phyloP scores from a whole-genome alignment of 2,888 invertebrate species.

The Ochropacha duplaris region DNA sequence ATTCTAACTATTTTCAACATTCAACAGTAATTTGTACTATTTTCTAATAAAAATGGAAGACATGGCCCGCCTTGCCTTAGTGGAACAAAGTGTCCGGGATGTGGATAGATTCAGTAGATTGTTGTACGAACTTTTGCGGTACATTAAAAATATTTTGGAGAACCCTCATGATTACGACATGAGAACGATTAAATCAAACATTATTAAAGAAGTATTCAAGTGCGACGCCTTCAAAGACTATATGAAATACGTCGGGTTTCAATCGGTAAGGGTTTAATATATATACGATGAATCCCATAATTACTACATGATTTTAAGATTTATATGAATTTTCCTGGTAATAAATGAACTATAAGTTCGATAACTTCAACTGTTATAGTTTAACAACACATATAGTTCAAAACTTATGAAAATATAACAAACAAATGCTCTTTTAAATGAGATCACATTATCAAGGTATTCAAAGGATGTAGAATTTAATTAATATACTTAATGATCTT shows the following conservation, averaged over 20 bases:
- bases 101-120: conserved; percentile 55
- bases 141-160: conserved; percentile 61
- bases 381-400: too few relatives aligned
- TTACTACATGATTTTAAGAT: not conserved
- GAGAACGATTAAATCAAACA: conserved; percentile 53
- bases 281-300: not conserved
- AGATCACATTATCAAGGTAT: too few relatives aligned
- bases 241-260: conserved; percentile 69
- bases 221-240: conserved; percentile 59
- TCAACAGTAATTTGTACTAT: conserved; percentile 10
- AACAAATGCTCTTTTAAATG: too few relatives aligned
- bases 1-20: conserved; percentile 17
- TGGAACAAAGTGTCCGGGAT: conserved; percentile 65
- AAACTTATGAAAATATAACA: too few relatives aligned
- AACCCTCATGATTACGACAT: conserved; percentile 63
- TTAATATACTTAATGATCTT: too few relatives aligned
- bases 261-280: conserved; percentile 44
- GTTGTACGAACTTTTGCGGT: conserved; percentile 56
- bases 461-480: too few relatives aligned
- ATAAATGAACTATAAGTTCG: not conserved
- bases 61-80: conserved; percentile 70
- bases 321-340: not conserved
- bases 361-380: too few relatives aligned
- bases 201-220: conserved; percentile 45
- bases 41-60: conserved; percentile 61